Base-by-base conservation (phyloP, 2,113 vertebrate genomes). In the Capricornis sumatraensis region DNA sequence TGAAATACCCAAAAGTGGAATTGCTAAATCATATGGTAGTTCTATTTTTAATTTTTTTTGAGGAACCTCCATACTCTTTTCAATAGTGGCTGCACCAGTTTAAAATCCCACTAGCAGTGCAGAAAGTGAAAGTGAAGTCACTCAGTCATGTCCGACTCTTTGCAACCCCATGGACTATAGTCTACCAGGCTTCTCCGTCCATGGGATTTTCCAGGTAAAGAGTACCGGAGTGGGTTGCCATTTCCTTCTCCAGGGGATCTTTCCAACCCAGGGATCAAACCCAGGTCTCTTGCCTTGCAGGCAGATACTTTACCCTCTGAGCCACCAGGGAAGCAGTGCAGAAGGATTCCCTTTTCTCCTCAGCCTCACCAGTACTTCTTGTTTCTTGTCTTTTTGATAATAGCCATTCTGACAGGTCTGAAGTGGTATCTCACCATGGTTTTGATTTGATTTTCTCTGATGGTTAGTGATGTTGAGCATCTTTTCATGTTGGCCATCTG, bases 221-320 rank as follows among this genome's bases (percentile, higher is more conserved):
- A 64, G 15, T 4, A 64, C 52, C 0, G 52, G 52, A 53, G 17
- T 19, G 6, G n/a, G 8, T 36, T 67, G 64, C 64, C 64, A 21
- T 36, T 67, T 71, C n/a, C 64, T 71, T 71, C 64, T 36, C 19
- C 64, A 71, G n/a, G 17, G 64, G 9, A 23, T 71, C n/a, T 71
- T 71, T 21, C 19, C 0, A 0, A 71, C n/a, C 10, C n/a, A 71
- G 9, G 19, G 64, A 36, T 71, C 0, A 2, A 71, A 71, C n/a
- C 64, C 19, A 21, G 64, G n/a, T 71, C 64, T 71, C n/a, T 36
- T 19, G n/a, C n/a, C 23, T 12, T 36, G 4, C n/a, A 6, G 64
- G 64, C 64, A 12, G n/a, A 40, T 0, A 19, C n/a, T 71, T 71
- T 71, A 71, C n/a, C 9, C n/a, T 23, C 67, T 36, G n/a, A 71